Evolutionary conservation across 1,140 invertebrate species (phyloP).

Genomic region (Thrips palmi): DNA sequence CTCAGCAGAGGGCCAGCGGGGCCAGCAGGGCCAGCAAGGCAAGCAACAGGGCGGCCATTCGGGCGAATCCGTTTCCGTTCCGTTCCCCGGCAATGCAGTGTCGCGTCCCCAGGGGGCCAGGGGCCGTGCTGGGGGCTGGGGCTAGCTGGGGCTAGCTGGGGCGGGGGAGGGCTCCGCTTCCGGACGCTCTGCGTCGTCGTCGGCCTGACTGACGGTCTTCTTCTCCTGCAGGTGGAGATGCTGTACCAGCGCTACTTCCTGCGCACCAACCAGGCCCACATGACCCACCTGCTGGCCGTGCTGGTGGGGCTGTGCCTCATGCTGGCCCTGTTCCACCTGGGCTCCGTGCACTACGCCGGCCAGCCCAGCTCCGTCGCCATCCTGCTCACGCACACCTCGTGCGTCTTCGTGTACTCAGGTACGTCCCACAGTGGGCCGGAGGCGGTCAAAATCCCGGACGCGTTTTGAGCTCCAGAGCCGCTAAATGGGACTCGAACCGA

Average conservation of each 20-base stretch:
- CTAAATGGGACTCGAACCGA: too few relatives aligned
- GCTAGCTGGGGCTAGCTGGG: background rate
- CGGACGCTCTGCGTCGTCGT: conserved; percentile 46
- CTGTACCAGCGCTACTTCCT: conserved; percentile 84
- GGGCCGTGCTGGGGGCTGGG: background rate
- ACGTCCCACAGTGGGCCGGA: too few relatives aligned
- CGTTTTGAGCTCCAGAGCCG: too few relatives aligned
- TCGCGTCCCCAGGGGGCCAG: background rate
- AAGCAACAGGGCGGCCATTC: too few relatives aligned
- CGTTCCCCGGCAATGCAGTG: conserved; percentile 15
- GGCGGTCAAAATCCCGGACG: too few relatives aligned
- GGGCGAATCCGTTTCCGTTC: conserved; percentile 2
- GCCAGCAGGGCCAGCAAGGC: too few relatives aligned
- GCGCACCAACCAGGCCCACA: conserved; percentile 79
- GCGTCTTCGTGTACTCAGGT: conserved; percentile 24
- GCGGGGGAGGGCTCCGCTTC: conserved; percentile 33
- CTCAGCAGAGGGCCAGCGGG: too few relatives aligned
- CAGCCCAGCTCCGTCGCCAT: conserved; percentile 21
- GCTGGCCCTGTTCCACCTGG: conserved; percentile 34
- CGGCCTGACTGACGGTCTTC: conserved; percentile 11
- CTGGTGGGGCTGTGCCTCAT: conserved; percentile 46
- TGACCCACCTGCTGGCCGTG: conserved; percentile 62
- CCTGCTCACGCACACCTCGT: conserved; percentile 20
- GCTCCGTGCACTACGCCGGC: conserved; percentile 13
- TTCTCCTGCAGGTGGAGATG: conserved; percentile 54